Evolutionary conservation across 2,797 vertebrate species (phyloP).

Genomic region (Acanthurus tractus): DNA sequence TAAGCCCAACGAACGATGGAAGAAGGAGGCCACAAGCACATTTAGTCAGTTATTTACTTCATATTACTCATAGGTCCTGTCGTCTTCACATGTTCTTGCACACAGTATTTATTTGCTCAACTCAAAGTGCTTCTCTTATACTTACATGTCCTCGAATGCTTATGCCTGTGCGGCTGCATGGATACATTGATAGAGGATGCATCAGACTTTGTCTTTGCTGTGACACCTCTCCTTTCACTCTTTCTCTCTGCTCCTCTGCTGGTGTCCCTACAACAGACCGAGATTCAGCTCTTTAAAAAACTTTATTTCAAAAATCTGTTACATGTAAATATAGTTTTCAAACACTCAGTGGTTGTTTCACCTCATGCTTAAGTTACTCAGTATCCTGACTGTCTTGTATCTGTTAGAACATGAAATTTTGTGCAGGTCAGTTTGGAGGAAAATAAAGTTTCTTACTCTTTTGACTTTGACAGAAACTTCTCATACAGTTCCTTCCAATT

Average conservation of each 20-base stretch:
- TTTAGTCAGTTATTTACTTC: background rate
- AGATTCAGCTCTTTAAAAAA: background rate
- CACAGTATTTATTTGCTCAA: background rate
- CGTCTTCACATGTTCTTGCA: background rate
- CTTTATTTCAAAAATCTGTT: background rate
- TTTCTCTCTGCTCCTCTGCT: slow-evolving; percentile 5
- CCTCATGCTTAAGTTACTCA: background rate
- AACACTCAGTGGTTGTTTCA: background rate
- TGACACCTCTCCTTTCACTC: background rate
- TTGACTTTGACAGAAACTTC: slow-evolving; percentile 63
- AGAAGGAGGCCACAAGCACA: no score
- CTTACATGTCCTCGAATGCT: slow-evolving; percentile 48
- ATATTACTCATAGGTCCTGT: background rate
- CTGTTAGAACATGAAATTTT: no score
- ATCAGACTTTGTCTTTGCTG: background rate
- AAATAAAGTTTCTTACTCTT: slow-evolving; percentile 69
- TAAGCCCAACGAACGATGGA: no score
- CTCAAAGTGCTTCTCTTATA: background rate
- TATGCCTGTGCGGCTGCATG: background rate
- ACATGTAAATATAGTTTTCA: background rate
- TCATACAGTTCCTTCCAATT: slow-evolving; percentile 82
- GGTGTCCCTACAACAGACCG: slow-evolving; percentile 8
- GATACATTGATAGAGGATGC: background rate
- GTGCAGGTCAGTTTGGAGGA: background rate
- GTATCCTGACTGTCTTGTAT: background rate